Evolutionary conservation across 92 coral and sea anemone species (phyloP), one percentile per base, ranked within the genome.

Genomic region (Phenganax stokvisi): DNA sequence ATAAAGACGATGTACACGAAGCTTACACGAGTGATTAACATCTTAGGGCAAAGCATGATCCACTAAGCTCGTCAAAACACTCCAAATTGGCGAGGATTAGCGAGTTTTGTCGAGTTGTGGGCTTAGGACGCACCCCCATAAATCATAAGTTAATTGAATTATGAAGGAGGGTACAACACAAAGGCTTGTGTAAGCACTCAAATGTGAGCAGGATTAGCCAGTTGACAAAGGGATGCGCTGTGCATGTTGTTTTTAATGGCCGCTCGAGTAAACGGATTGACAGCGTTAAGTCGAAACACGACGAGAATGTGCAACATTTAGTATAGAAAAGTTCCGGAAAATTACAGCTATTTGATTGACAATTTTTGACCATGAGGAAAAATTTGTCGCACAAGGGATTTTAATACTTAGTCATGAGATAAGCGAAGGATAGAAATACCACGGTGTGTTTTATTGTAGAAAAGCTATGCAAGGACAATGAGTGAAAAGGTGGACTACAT

Each of bases 81-180:
- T 52, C 20, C 61, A 76, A 76, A 60, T 59, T 76, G 70, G 30
- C 64, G 57, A 9, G 81, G 81, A 76, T 76, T 76, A 76, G 16
- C 54, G 70, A 57, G 70, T 57, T 76, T 56, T 76, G 56, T 5
- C 59, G 54, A 57, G 28, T 59, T 76, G 70, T 58, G 71, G 31
- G 66, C 81, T 57, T 76, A 57, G 57, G 10, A 64, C 60, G 64
- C 69, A 54, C 16, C 54, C 56, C 56, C 56, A 76, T 76, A 76
- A 76, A 76, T 76, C 81, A 76, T 76, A 12, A 28, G 81, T 59
- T 76, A 76, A 76, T 76, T 76, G 81, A 76, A 76, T 76, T 76
- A 76, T 64, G 81, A 76, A 76, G 25, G 70, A 37, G 54, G 69
- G 11, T 0, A 58, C 29, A 25, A 44, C 31, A 76, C 54, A 29